phyloP scores from a whole-genome alignment of 2,797 vertebrate genomes.

The Poecilia gillii region DNA sequence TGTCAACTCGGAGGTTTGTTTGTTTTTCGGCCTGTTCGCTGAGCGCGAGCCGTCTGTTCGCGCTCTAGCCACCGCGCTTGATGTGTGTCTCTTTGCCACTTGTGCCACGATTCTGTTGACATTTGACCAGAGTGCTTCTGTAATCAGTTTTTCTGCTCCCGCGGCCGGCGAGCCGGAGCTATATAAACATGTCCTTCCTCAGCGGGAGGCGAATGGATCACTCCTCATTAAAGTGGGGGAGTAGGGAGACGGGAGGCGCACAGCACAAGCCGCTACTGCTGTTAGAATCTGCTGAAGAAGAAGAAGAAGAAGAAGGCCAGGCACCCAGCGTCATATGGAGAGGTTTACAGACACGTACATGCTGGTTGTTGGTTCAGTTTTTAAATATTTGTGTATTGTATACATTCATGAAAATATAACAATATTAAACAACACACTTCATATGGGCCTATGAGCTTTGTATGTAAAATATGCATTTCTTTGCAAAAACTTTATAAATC shows the following conservation, averaged over 20 bases:
- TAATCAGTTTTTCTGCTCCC: conserved; percentile 77
- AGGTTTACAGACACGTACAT: not conserved
- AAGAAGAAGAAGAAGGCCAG: conserved; percentile 36
- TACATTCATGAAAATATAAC: too few species aligned
- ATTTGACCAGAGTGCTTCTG: conserved; percentile 76
- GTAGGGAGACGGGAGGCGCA: conserved; percentile 45
- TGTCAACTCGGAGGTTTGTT: conserved; percentile 71
- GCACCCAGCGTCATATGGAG: not conserved
- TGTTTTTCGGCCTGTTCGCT: conserved; percentile 69
- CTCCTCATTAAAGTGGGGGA: conserved; percentile 71
- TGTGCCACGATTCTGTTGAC: conserved; percentile 68
- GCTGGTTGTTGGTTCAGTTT: not conserved
- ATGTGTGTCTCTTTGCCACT: conserved; percentile 69
- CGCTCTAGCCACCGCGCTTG: conserved; percentile 65
- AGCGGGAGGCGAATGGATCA: conserved; percentile 73
- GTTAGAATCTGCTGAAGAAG: conserved; percentile 44
- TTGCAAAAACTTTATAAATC: too few species aligned
- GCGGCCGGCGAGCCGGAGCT: conserved; percentile 75
- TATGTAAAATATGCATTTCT: too few species aligned
- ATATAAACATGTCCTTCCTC: conserved; percentile 80
- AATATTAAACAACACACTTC: too few species aligned
- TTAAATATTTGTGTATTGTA: too few species aligned
- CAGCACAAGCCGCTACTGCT: conserved; percentile 20
- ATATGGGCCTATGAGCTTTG: too few species aligned
- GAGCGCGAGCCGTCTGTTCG: conserved; percentile 66